Conservation (phyloP, 2,797 vertebrate genomes). For the Austrolebias charrua region DNA sequence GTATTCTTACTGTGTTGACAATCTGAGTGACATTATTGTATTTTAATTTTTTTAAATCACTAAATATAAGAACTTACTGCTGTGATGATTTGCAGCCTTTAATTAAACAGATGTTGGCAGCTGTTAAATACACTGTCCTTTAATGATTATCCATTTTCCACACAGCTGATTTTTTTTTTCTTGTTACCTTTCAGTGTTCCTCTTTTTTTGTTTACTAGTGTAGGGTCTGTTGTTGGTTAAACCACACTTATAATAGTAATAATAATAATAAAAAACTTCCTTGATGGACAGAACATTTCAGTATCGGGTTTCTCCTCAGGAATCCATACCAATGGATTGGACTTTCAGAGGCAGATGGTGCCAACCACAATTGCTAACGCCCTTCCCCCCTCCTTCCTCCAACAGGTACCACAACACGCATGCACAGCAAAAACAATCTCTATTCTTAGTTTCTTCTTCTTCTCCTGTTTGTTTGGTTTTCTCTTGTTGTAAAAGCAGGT, state of each 20-base stretch:
- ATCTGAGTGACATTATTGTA: slow-evolving; percentile 10
- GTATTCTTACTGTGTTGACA: slow-evolving; percentile 19
- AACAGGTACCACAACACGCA: slow-evolving; percentile 85
- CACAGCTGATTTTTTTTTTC: slow-evolving; percentile 6
- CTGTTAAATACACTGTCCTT: slow-evolving; percentile 3
- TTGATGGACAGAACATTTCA: slow-evolving; percentile 9
- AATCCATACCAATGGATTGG: slow-evolving; percentile 96
- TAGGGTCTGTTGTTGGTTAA: background rate
- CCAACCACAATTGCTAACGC: slow-evolving; percentile 94
- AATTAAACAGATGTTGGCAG: slow-evolving; percentile 3
- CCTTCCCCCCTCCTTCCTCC: slow-evolving; percentile 97
- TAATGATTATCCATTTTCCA: slow-evolving; percentile 6
- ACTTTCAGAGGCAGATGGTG: slow-evolving; percentile 95
- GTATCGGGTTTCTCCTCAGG: slow-evolving; percentile 76
- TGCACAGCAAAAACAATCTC: slow-evolving; percentile 5
- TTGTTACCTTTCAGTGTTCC: slow-evolving; percentile 1
- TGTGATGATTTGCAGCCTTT: background rate
- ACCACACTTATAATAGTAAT: background rate
- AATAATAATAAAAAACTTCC: background rate
- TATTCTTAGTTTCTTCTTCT: slow-evolving; percentile 5
- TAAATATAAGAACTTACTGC: slow-evolving; percentile 23
- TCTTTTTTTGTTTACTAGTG: slow-evolving; percentile 1
- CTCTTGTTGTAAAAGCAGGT: slow-evolving; percentile 13
- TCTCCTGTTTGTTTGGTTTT: background rate
- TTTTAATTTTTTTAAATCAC: background rate